Conservation (phyloP, 2,113 vertebrate genomes). For the Panthera leo region DNA sequence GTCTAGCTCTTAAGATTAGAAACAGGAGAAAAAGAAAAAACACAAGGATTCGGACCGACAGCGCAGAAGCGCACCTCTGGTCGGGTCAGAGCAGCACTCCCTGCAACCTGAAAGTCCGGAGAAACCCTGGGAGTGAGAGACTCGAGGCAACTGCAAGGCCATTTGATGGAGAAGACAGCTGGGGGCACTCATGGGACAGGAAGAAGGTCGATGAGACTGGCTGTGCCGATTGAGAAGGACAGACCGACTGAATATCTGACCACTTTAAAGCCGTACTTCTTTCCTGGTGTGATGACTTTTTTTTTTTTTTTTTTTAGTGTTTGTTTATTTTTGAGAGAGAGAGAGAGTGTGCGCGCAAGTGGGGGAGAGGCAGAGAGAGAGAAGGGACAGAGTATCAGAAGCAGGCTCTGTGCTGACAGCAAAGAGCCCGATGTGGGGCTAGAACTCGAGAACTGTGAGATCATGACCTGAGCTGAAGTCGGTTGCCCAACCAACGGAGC, state of each 20-base stretch:
- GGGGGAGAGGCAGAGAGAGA: no score
- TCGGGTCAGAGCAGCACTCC: neutral
- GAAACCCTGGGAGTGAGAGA: neutral
- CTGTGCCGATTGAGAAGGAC: neutral
- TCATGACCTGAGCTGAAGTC: no score
- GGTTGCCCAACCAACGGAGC: no score
- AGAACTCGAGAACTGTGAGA: no score
- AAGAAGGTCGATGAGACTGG: neutral
- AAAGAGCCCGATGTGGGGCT: no score
- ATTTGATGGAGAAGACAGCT: neutral
- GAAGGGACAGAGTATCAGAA: no score
- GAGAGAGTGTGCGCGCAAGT: no score
- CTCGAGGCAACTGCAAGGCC: neutral
- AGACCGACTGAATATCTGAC: neutral
- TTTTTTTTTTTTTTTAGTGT: neutral
- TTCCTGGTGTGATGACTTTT: no score
- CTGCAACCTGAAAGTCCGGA: neutral
- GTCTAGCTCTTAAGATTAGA: neutral
- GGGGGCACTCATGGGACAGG: neutral
- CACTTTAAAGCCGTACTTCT: neutral
- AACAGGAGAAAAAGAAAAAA: neutral
- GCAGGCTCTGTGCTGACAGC: no score
- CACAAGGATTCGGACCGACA: neutral
- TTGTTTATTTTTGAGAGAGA: no score
- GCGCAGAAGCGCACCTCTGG: neutral